Base-by-base conservation (phyloP, 2,797 vertebrate species). In the Parotocinclus haroldoi region DNA sequence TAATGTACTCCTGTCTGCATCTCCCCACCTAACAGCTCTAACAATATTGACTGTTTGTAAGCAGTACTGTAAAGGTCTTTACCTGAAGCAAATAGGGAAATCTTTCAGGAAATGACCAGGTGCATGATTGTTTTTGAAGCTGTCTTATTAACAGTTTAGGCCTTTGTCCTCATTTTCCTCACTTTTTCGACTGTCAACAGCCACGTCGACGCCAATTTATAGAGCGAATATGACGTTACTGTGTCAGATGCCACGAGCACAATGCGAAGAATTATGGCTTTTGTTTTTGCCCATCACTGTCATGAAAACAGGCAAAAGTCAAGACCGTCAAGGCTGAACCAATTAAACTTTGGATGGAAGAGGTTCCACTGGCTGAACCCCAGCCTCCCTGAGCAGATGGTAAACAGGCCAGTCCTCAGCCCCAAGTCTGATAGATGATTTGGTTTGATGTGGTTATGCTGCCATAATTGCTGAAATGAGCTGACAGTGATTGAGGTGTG, bases 361-460 rank as follows among this genome's bases (percentile, higher is more conserved):
- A 73, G 10, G 58, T 46, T 69, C 73, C 19, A 64, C 62, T 68
- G 16, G 69, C 55, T 69, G 58, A 54, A 63, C 60, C 75, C 64
- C 55, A 72, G 73, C 72, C 50, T 56, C 56, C 63, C 53, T 66
- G 75, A 81, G 76, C 87, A 90, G 88, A 87, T 89, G 89, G 84
- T 78, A 78, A 36, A 5, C 46, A 78, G 76, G 78, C 79, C 79
- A 78, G 83, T 76, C 83, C 69, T 52, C 27, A 59, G 62, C 51
- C 53, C 63, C 49, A 75, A 49, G 81, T 80, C 75, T 82, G 81
- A 88, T 86, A 84, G 80, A 88, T 85, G 84, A 86, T 87, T 82
- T 81, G 73, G 79, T 86, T 82, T 81, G 60, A 89, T 88, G 74
- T 49, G 76, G 84, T 89, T 85, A 82, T 76, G 82, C 77, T 76